A percentile compares a stretch with the other conserved stretches of the same genome.
Conservation (phyloP, 2,797 vertebrate species). For the Anguilla obscura region DNA sequence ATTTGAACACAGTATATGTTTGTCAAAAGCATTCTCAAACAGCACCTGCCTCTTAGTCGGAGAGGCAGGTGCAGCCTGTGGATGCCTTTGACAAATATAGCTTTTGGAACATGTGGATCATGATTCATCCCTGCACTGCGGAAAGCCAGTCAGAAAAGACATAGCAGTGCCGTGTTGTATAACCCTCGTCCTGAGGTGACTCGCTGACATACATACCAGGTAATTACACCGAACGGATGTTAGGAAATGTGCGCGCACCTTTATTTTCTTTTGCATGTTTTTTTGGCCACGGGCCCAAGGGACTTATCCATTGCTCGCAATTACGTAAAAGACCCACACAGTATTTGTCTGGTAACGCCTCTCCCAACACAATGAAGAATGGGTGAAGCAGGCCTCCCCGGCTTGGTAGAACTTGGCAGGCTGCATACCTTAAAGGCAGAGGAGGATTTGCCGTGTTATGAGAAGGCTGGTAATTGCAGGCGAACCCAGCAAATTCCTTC, state of each 20-base stretch:
- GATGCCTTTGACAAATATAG: background rate
- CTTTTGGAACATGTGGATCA: background rate
- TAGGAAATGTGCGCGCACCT: constrained; percentile 18
- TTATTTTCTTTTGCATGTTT: constrained; percentile 1
- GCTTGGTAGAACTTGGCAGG: constrained; percentile 1
- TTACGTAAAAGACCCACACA: constrained; percentile 16
- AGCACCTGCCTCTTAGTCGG: background rate
- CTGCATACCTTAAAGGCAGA: constrained; percentile 35
- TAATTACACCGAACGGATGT: constrained; percentile 28
- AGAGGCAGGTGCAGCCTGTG: background rate
- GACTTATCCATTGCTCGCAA: background rate
- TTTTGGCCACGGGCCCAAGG: constrained; percentile 6
- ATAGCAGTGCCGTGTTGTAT: constrained; percentile 21
- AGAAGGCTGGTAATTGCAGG: constrained; percentile 28
- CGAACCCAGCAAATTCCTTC: constrained; percentile 28
- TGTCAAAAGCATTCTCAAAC: background rate
- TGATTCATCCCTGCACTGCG: constrained; percentile 19
- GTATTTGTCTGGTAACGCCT: constrained; percentile 15
- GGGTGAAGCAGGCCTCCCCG: constrained; percentile 37
- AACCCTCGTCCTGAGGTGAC: constrained; percentile 28
- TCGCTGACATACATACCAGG: constrained; percentile 22
- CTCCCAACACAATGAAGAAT: constrained; percentile 25
- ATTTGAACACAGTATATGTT: too few relatives aligned
- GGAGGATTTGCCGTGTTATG: constrained; percentile 13
- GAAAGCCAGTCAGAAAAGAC: constrained; percentile 5